Conservation (phyloP, 2,113 vertebrate genomes). For the Ailuropoda melanoleuca region DNA sequence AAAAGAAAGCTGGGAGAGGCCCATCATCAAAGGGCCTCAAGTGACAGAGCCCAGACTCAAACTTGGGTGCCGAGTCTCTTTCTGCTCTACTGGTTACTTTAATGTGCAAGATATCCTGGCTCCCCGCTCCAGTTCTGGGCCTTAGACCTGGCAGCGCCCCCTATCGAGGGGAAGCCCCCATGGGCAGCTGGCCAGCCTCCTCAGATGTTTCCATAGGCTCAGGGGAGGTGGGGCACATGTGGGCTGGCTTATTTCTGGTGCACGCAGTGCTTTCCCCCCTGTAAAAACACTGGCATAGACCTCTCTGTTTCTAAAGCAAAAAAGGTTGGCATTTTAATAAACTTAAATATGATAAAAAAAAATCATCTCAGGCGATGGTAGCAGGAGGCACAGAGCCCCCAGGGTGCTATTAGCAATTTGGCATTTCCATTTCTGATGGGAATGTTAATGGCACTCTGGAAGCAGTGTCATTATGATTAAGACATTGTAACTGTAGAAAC, state of each 20-base stretch:
- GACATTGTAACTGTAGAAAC: slow-evolving; percentile 1
- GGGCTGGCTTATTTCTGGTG: background rate
- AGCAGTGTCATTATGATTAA: background rate
- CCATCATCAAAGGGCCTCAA: background rate
- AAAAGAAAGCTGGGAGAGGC: background rate
- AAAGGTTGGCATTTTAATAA: slow-evolving; percentile 47
- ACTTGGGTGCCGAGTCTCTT: background rate
- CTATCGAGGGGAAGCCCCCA: background rate
- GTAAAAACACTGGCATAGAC: background rate
- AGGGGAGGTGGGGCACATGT: background rate
- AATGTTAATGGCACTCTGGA: background rate
- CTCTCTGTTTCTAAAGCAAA: background rate
- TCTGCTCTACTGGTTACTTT: background rate
- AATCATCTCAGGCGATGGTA: background rate
- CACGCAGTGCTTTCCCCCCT: background rate
- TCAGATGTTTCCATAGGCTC: background rate
- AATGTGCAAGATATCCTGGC: background rate
- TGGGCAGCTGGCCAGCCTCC: background rate
- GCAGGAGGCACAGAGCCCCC: background rate
- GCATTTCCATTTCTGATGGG: slow-evolving; percentile 18
- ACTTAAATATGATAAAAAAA: background rate
- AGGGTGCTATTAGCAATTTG: slow-evolving; percentile 47
- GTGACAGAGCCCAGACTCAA: background rate
- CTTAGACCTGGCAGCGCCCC: background rate
- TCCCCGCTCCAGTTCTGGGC: background rate